phyloP scores from a whole-genome alignment of 2,888 invertebrate genomes.

The Muscina levida region DNA sequence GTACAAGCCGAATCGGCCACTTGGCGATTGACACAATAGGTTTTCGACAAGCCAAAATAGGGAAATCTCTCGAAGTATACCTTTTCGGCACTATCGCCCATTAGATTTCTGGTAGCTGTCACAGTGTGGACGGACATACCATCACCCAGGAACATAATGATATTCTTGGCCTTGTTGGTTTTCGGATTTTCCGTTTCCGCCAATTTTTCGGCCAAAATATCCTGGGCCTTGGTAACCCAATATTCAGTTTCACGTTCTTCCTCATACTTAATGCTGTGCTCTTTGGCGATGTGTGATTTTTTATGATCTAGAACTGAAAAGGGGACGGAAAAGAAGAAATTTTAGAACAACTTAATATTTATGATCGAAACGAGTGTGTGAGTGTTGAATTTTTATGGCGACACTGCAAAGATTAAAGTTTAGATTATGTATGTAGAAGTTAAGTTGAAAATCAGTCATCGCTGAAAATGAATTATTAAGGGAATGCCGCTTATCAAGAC shows the following conservation, averaged over 20 bases:
- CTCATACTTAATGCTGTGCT: slow-evolving; percentile 67
- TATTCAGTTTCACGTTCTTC: slow-evolving; percentile 72
- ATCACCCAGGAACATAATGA: slow-evolving; percentile 87
- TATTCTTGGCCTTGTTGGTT: slow-evolving; percentile 81
- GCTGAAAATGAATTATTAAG: too few relatives aligned
- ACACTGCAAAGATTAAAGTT: too few relatives aligned
- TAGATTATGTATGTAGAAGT: too few relatives aligned
- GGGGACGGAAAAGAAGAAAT: neutral
- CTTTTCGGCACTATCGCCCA: slow-evolving; percentile 84
- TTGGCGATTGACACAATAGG: slow-evolving; percentile 88
- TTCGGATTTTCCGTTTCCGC: slow-evolving; percentile 67
- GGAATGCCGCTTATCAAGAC: too few relatives aligned
- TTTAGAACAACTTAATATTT: neutral
- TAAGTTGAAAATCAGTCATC: too few relatives aligned
- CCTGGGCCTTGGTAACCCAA: slow-evolving; percentile 77
- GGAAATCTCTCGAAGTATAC: slow-evolving; percentile 85
- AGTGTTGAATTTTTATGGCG: too few relatives aligned
- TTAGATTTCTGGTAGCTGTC: slow-evolving; percentile 83
- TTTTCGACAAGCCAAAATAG: slow-evolving; percentile 82
- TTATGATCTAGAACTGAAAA: slow-evolving; percentile 70
- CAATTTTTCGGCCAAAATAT: slow-evolving; percentile 71
- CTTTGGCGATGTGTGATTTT: slow-evolving; percentile 52
- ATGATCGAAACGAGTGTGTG: too few relatives aligned
- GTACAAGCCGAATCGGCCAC: slow-evolving; percentile 92
- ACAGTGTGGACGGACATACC: slow-evolving; percentile 89